phyloP scores from a whole-genome alignment of 2,888 invertebrate genomes.

The Lepeophtheirus nordmannii region DNA sequence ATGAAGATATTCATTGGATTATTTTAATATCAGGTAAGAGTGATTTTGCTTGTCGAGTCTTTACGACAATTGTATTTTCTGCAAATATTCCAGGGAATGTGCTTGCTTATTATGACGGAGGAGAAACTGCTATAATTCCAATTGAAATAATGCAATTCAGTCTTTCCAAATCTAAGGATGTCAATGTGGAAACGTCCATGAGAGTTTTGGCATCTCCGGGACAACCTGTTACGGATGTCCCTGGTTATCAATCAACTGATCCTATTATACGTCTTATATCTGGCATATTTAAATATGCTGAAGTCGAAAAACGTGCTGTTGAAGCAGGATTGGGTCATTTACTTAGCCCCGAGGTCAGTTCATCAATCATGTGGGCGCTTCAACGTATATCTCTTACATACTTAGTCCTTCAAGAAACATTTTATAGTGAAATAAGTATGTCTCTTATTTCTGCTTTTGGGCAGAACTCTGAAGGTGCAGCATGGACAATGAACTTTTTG shows the following conservation, averaged over 20 bases:
- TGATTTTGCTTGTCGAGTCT: conserved; percentile 29
- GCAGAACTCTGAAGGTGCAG: conserved; percentile 47
- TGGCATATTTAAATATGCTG: conserved; percentile 14
- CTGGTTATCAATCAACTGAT: conserved; percentile 38
- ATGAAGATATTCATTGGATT: conserved; percentile 82
- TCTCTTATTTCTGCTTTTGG: conserved; percentile 48
- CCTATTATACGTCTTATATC: conserved; percentile 41
- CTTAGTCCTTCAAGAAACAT: conserved; percentile 46
- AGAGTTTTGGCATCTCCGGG: conserved; percentile 40
- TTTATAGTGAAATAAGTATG: conserved; percentile 44
- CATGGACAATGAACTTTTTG: conserved; percentile 47
- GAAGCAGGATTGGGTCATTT: conserved; percentile 49
- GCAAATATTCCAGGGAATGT: conserved; percentile 41
- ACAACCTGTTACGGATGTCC: conserved; percentile 29
- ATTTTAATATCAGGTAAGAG: conserved; percentile 46
- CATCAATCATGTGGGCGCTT: conserved; percentile 60
- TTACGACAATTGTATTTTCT: background rate
- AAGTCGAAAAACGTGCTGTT: conserved; percentile 48
- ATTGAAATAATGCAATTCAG: conserved; percentile 49
- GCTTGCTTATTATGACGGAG: conserved; percentile 49
- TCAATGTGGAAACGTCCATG: conserved; percentile 39
- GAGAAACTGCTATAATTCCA: conserved; percentile 51
- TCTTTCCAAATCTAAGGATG: conserved; percentile 39
- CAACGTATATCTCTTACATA: conserved; percentile 59
- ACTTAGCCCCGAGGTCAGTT: conserved; percentile 62